Conservation (phyloP, 2,888 invertebrate species). For the Gymnocheta viridis region DNA sequence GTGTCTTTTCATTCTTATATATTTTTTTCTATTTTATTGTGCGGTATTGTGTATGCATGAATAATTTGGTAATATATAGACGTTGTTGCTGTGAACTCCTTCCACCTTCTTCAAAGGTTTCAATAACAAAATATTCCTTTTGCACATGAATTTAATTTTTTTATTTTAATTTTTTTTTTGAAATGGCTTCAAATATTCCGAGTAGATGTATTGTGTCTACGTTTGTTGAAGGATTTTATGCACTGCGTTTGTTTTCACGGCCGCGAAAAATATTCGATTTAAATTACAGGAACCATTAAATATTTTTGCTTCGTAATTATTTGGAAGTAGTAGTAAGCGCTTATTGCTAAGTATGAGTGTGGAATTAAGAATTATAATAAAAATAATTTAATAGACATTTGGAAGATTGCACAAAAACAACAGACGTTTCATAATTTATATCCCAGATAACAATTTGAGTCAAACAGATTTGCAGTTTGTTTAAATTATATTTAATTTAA, state of each 20-base stretch:
- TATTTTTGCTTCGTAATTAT: neutral
- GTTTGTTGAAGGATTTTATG: too few relatives aligned
- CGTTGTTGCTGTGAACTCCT: neutral
- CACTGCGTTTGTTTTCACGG: slow-evolving; percentile 6
- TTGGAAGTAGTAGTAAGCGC: neutral
- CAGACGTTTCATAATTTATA: too few relatives aligned
- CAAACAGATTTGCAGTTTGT: too few relatives aligned
- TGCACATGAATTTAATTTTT: neutral
- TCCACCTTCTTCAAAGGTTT: slow-evolving; percentile 3
- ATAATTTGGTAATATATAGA: slow-evolving; percentile 54
- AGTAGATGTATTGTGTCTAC: too few relatives aligned
- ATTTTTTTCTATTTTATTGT: slow-evolving; percentile 54
- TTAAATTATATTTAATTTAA: too few relatives aligned
- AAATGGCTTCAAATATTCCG: neutral
- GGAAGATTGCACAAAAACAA: too few relatives aligned
- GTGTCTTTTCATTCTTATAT: neutral
- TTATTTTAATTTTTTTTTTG: neutral
- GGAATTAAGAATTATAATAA: neutral
- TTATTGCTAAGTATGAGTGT: neutral
- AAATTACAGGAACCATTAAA: slow-evolving; percentile 11
- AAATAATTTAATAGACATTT: neutral
- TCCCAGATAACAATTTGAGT: too few relatives aligned
- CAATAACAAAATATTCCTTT: neutral
- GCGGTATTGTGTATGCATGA: slow-evolving; percentile 61
- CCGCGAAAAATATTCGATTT: neutral